These are phyloP conservation scores for Stegostoma tigrinum DNA, from an alignment of 2,113 vertebrate genomes.

Conservation along the genomic window DNA sequence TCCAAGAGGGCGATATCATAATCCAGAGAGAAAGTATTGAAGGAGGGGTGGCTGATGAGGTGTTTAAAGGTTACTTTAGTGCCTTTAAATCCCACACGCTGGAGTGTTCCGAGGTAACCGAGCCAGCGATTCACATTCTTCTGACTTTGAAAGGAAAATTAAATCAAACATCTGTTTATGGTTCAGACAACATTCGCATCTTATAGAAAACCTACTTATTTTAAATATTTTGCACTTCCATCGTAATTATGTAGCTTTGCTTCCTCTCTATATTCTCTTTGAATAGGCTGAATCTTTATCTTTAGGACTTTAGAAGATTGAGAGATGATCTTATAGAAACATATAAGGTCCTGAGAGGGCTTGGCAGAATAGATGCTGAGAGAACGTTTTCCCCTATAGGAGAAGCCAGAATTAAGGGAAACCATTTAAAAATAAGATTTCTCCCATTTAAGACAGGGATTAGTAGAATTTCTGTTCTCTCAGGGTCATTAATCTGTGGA, in stretches of 20 bases:
- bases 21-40: conserved; percentile 79
- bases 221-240: background rate
- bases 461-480: too few relatives aligned
- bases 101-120: conserved; percentile 76
- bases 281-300: too few relatives aligned
- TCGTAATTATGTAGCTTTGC: background rate
- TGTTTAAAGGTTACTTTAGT: conserved; percentile 69
- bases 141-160: conserved; percentile 39
- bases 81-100: conserved; percentile 63
- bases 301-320: too few relatives aligned
- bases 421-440: too few relatives aligned
- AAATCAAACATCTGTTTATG: background rate
- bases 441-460: too few relatives aligned
- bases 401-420: too few relatives aligned
- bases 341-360: too few relatives aligned
- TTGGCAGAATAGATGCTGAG: too few relatives aligned
- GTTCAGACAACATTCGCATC: background rate
- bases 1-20: conserved; percentile 81
- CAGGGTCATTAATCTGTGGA: too few relatives aligned
- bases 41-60: conserved; percentile 75
- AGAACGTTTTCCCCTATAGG: too few relatives aligned
- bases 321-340: too few relatives aligned
- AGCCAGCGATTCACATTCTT: conserved; percentile 58
- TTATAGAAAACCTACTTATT: background rate
- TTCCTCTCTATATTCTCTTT: background rate